Evolutionary conservation across 2,888 invertebrate genomes (phyloP), one percentile per base, ranked within the genome.

Genomic region (Troides oblongomaculatus): DNA sequence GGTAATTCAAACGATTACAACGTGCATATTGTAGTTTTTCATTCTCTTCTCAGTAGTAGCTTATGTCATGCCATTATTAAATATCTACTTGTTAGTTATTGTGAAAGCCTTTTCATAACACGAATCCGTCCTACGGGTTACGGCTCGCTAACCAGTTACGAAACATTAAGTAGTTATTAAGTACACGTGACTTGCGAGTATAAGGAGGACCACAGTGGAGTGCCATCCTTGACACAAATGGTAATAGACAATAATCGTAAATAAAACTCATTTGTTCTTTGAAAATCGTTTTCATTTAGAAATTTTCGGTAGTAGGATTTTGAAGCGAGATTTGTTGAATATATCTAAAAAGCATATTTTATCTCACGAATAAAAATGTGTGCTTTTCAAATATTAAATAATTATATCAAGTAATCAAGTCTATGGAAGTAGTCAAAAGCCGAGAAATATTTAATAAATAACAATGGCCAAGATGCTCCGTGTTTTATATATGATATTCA

Each of bases 41-140:
- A 66, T 66, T 66, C 66, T 25, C 12, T 60, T 60, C 50, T 66
- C 50, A 50, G 50, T 59, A 21, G 25, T 59, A 58, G 57, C 7
- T 12, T 58, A 58, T 23, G 57, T n/a, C 30, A 36, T 2, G 53
- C 25, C n/a, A 59, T 64, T 39, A 59, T 64, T 60, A 39, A 63
- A 68, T 68, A 60, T 50, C 59, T 60, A 66, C 59, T 53, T 53
- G 62, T 46, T 23, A 21, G 39, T 62, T 50, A 70, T 70, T 66
- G 62, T 70, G 62, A 70, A 70, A 70, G 62, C 62, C 30, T 69
- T 69, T 66, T 66, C 65, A 69, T 69, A 66, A 62, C 62, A 66
- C 62, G 65, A 39, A 21, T 50, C 61, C 36, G 57, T 62, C 39
- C 36, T 46, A 66, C 53, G 46, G 61, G 63, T 64, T 58, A 58